Base-by-base conservation (phyloP, 2,888 invertebrate genomes). In the Athripsodes cinereus region DNA sequence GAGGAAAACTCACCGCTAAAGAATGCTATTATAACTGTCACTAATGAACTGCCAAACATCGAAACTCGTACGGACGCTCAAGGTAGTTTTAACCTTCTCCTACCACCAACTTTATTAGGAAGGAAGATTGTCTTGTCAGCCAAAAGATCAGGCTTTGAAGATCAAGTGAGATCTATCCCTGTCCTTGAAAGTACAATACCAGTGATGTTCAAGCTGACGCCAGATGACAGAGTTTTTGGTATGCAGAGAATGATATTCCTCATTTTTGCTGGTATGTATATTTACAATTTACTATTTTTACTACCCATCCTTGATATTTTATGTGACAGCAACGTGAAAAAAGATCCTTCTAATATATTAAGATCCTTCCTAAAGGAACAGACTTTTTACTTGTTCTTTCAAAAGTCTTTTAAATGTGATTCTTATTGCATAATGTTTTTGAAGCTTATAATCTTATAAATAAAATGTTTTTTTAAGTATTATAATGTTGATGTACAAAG, bases 211-310 rank as follows among this genome's bases (percentile, higher is more conserved):
- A 86, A 85, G 63, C 68, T 92, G 55, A 79, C 80, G 49, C 75
- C 76, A 11, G 85, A 90, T 66, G 85, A 86, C 64, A 79, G 76
- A 60, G 81, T 91, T 16, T 74, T 88, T 65, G 92, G 92, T 0
- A 74, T 92, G 75, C 89, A 92, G 0, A 75, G 92, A 22, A 75
- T 90, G 20, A 78, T 86, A 1, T 92, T 93, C 69, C 83, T 92
- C 31, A 81, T 90, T 67, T 68, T 90, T 10, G 78, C 86, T 64
- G 90, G 91, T 83, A 68, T 69, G 72, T 47, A 47, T 11, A 5
- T 19, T n/a, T 8, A 11, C 11, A 47, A 20, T 47, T 20, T 26
- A n/a, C n/a, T n/a, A n/a, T n/a, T n/a, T n/a, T n/a, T n/a, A n/a
- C n/a, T n/a, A n/a, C n/a, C n/a, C n/a, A n/a, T n/a, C n/a, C n/a